Evolutionary conservation across 2,113 vertebrate genomes (phyloP).

Genomic region (Callocephalon fimbriatum): DNA sequence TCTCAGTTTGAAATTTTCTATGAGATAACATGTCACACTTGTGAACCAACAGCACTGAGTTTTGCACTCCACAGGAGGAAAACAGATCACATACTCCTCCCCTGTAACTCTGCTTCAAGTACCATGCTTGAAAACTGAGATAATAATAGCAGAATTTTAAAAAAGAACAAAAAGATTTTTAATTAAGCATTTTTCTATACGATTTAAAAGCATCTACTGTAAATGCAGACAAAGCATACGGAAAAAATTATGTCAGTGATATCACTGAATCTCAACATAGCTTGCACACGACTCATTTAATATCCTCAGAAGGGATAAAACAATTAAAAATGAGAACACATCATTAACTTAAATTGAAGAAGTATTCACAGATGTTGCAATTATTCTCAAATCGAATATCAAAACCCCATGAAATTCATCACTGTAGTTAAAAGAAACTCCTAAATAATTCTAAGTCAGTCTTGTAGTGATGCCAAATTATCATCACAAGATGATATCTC

Average conservation of each 20-base stretch:
- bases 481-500: not conserved
- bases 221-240: not conserved
- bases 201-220: not conserved
- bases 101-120: not conserved
- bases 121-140: not conserved
- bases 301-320: not conserved
- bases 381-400: not conserved
- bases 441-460: not conserved
- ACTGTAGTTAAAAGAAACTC: not conserved
- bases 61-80: not conserved
- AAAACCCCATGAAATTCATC: not conserved
- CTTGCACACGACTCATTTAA: not conserved
- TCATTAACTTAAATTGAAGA: not conserved
- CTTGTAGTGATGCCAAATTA: not conserved
- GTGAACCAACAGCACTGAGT: not conserved
- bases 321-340: not conserved
- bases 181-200: not conserved
- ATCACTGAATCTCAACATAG: not conserved
- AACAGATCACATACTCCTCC: not conserved
- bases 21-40: not conserved
- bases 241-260: not conserved
- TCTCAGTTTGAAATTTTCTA: not conserved
- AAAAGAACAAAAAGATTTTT: not conserved
- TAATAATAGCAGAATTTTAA: not conserved
- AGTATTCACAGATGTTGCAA: not conserved